Evolutionary conservation across 1,140 invertebrate species (phyloP), one percentile per base, ranked within the genome.

Genomic region (Rhagoletis pomonella): DNA sequence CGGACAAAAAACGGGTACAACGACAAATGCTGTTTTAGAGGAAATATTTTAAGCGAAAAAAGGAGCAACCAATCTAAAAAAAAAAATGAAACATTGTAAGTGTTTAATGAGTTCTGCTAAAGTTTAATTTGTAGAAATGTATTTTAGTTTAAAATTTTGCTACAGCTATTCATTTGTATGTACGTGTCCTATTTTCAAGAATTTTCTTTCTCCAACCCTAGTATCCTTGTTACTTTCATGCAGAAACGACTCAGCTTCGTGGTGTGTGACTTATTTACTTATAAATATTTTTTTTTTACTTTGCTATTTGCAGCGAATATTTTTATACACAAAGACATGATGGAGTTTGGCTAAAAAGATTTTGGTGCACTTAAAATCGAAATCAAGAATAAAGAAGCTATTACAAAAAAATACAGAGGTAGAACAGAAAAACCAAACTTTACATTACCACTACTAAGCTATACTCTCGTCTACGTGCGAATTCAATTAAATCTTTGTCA

Each of bases 251-350:
- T 29, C 29, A 29, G 29, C 29, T 29, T 29, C 29, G 29, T 29
- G 29, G 29, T 29, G 29, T 29, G 29, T 29, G 29, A 29, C 29
- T 29, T 29, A 29, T 29, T 29, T 29, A 29, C 29, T 29, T 29
- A 29, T 29, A 29, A 29, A 29, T 29, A 0, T 29, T 29, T 29
- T 44, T 7, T 47, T 44, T n/a, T 84, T 65, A 4, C 12, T 55
- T 59, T 67, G 62, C 58, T 5, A 47, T 60, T 89, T 47, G 50
- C 89, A 90, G 90, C 90, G 90, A 91, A 90, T 90, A 90, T 91
- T 90, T 90, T 89, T 89, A 91, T 90, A 89, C 89, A 90, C 88
- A 91, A 90, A 89, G 88, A 91, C 88, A 91, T 90, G 90, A 91
- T 91, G 91, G 91, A 91, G 90, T 91, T 90, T 86, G 91, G 91